Evolutionary conservation across 2,888 invertebrate species (phyloP), one percentile per base, ranked within the genome.

Genomic region (Scotopteryx bipunctaria): DNA sequence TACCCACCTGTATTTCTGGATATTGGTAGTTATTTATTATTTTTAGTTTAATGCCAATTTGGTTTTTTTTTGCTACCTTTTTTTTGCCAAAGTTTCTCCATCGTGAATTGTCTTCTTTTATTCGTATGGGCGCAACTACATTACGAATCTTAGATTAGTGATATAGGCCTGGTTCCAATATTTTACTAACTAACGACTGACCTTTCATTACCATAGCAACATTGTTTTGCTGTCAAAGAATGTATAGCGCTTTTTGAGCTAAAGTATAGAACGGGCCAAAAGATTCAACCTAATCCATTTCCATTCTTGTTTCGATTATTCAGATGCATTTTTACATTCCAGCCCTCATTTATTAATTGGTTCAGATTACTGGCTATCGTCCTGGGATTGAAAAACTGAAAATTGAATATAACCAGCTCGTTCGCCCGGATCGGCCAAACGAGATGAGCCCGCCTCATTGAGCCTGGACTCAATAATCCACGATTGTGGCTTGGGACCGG

Each of bases 391-490:
- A 48, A 48, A 48, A 54, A 55, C 50, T 61, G 44, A 57, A 64
- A 65, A 64, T 66, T 64, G 61, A 66, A 66, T 66, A 64, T 58
- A 62, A 51, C 45, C 44, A 58, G 55, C 52, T 61, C 63, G 64
- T 59, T 66, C 61, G 49, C 49, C 41, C 40, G 49, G 52, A 63
- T 58, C 64, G 60, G 55, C 58, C 51, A 58, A 64, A 68, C 59
- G 63, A 66, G 63, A 59, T 64, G 64, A 65, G 51, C 46, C 33
- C 55, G 64, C 53, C 51, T 66, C 66, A 66, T 64, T 63, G 66
- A 46, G 46, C 46, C 50, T 16, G 52, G 58, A 61, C 61, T 64
- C 65, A 58, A 63, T 63, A 59, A 63, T 55, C 52, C 37, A 38
- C 57, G 56, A 61, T 61, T 60, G 63, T 60, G 59, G 56, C 46